Evolutionary conservation across 1,140 invertebrate genomes (phyloP), one percentile per base, ranked within the genome.

Genomic region (Sinonovacula constricta): DNA sequence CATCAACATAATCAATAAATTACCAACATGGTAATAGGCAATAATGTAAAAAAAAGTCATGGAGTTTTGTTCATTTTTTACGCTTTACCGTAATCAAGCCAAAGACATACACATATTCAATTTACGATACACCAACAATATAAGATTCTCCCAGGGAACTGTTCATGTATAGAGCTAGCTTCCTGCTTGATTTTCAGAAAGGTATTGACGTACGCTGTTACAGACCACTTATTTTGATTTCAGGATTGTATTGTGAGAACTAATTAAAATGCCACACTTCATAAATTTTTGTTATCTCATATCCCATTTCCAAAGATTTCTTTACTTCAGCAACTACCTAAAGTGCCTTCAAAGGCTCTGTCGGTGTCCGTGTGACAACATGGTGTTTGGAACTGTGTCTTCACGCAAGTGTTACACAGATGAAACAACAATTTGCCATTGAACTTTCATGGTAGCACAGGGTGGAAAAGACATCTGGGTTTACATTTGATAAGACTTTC

Each of bases 101-200:
- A n/a, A n/a, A n/a, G n/a, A n/a, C n/a, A n/a, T n/a, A n/a, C n/a
- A n/a, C n/a, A n/a, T n/a, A n/a, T n/a, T n/a, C n/a, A n/a, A n/a
- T n/a, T n/a, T n/a, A n/a, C n/a, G n/a, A n/a, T n/a, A n/a, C n/a
- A n/a, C n/a, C n/a, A n/a, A n/a, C n/a, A n/a, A n/a, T n/a, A n/a
- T n/a, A n/a, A n/a, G n/a, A n/a, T n/a, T n/a, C n/a, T n/a, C n/a
- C n/a, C n/a, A n/a, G n/a, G n/a, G n/a, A n/a, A n/a, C n/a, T n/a
- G n/a, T n/a, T n/a, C n/a, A n/a, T n/a, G n/a, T n/a, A n/a, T n/a
- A n/a, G n/a, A n/a, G n/a, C n/a, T n/a, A n/a, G n/a, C n/a, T n/a
- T n/a, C n/a, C n/a, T n/a, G n/a, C n/a, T n/a, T 85, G 57, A 81
- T 49, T 53, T 81, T 80, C 62, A 83, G 39, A 63, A 76, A 85